Evolutionary conservation across 2,888 invertebrate genomes (phyloP), one percentile per base, ranked within the genome.

Genomic region (Incurvaria masculella): DNA sequence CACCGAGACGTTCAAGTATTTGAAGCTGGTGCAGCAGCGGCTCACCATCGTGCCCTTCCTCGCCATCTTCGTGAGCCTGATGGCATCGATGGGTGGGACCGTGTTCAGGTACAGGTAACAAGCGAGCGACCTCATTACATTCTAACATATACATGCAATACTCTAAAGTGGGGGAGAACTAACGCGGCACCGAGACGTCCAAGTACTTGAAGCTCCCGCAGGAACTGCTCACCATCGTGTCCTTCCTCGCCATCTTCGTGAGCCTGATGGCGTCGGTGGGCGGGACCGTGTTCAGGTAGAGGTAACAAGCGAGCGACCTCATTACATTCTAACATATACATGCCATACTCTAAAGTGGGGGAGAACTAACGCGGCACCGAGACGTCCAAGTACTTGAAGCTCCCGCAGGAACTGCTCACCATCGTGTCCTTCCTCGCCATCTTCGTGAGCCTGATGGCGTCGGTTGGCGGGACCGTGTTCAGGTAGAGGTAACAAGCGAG

Each of bases 201-300:
- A 79, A 78, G 48, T 79, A 79, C 60, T 76, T 89, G 51, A 85
- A 87, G 74, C 68, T 90, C 51, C 81, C 89, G 21, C 91, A 92
- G 64, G 91, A 92, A 62, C 85, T 91, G 60, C 72, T 92, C 21
- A 76, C 92, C 48, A 87, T 87, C 55, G 82, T 85, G 40, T 82
- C 91, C 55, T 89, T 91, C 66, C 74, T 92, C 51, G 88, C 88
- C 21, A 85, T 92, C 63, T 84, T 92, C 59, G 78, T 89, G 56
- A 87, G 86, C 59, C 78, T 87, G 57, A 83, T 86, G 81, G 88
- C 87, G 1, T 87, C 86, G 44, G 84, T 87, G 53, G 87, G 86
- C 63, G 76, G 76, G 1, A 72, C 73, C 2, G 72, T 75, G 46
- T 75, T 78, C 67, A 66, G 78, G 75, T 76, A 67, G 11, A 11